Evolutionary conservation across 1,140 invertebrate species (phyloP), one percentile per base, ranked within the genome.

Genomic region (Brachionus rubens): DNA sequence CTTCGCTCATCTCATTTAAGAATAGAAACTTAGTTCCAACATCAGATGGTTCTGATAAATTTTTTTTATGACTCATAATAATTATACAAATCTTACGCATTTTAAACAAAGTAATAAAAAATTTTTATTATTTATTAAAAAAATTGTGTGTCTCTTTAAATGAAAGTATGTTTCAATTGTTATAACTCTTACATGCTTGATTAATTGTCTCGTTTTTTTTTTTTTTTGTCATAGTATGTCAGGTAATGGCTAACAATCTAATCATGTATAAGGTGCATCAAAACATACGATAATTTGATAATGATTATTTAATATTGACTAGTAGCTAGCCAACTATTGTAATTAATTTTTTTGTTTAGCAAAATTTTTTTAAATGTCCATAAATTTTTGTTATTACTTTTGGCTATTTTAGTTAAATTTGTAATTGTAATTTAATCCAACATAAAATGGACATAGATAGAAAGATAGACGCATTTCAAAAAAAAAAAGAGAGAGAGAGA

Each of bases 301-400:
- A 59, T 59, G 54, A 59, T 59, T 59, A 59, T 59, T 59, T 59
- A 59, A 59, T 59, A 59, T 59, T 59, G n/a, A n/a, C n/a, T n/a
- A n/a, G n/a, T 59, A 28, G 33, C 12, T 33, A 21, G 54, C 19
- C 30, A 59, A 59, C 54, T 30, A 59, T 36, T 26, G 21, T 33
- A 33, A 30, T 26, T 59, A 59, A 59, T 59, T 59, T 33, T 19
- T 33, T 59, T 33, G 19, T 21, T 14, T 19, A 40, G n/a, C 4
- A 7, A 33, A 59, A 59, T 59, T 59, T 28, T 59, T 30, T 19
- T 59, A 59, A 59, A 19, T 19, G 33, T 59, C 54, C 54, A 59
- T 59, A 59, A 59, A 59, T 59, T 59, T 54, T 59, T 40, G 33
- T 40, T 59, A 33, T 59, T 59, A 59, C 54, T 59, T 7, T 36